Evolutionary conservation across 2,113 vertebrate genomes (phyloP).

Genomic region (Lota lota): DNA sequence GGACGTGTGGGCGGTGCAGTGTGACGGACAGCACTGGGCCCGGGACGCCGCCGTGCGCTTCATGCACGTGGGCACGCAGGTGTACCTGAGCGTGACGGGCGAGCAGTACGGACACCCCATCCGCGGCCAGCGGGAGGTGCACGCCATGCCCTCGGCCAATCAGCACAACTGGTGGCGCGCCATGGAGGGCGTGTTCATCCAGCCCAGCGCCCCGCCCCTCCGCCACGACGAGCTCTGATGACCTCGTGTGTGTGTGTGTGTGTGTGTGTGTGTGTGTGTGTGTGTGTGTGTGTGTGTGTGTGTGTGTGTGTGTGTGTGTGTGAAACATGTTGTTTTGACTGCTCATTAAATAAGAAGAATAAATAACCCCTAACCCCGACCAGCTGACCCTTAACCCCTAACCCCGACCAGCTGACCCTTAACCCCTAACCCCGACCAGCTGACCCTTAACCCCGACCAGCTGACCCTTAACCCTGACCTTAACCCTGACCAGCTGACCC

Average conservation of each 20-base stretch:
- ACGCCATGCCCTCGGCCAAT: conserved; percentile 82
- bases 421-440: too few relatives aligned
- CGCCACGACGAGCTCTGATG: conserved; percentile 89
- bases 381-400: too few relatives aligned
- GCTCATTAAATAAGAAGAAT: too few relatives aligned
- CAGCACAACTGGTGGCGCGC: conserved; percentile 90
- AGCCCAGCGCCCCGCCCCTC: conserved; percentile 73
- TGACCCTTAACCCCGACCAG: too few relatives aligned
- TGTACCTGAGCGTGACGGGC: conserved; percentile 90
- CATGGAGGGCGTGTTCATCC: conserved; percentile 96
- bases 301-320: conserved; percentile 13
- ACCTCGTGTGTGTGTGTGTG: background rate
- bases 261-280: background rate
- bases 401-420: too few relatives aligned
- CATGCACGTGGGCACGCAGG: conserved; percentile 86
- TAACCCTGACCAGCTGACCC: too few relatives aligned
- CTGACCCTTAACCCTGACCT: too few relatives aligned
- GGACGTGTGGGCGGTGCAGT: conserved; percentile 91
- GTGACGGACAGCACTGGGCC: conserved; percentile 84
- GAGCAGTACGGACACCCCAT: conserved; percentile 96
- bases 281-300: background rate
- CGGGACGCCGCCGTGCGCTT: conserved; percentile 85
- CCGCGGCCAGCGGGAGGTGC: conserved; percentile 89
- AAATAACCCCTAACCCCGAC: too few relatives aligned
- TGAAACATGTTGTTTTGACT: too few relatives aligned